phyloP scores from a whole-genome alignment of 2,888 invertebrate genomes.

The Arge pagana region DNA sequence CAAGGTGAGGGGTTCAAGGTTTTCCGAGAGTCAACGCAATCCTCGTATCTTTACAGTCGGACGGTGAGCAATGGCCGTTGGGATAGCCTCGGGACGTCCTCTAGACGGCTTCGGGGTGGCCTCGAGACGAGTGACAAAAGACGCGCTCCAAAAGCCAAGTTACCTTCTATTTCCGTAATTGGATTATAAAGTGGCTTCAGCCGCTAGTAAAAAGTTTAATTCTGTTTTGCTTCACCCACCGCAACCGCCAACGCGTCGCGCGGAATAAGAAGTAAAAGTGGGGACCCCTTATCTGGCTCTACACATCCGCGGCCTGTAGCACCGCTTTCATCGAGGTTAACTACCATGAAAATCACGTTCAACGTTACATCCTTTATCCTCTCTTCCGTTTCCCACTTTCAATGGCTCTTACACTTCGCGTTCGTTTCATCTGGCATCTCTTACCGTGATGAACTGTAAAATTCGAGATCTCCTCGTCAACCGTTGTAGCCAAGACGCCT shows the following conservation, averaged over 20 bases:
- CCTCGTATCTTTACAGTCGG: too few species aligned
- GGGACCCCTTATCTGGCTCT: too few species aligned
- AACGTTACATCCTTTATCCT: not conserved
- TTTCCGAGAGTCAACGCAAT: too few species aligned
- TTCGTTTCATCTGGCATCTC: not conserved
- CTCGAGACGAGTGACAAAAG: constrained; percentile 26
- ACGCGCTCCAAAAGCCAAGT: not conserved
- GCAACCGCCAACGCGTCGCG: not conserved
- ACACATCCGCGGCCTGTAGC: too few species aligned
- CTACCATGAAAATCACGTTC: not conserved
- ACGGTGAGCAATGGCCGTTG: too few species aligned
- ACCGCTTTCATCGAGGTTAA: not conserved
- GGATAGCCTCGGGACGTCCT: constrained; percentile 18
- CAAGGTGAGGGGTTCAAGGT: too few species aligned
- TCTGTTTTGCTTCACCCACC: not conserved
- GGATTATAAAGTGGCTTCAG: constrained; percentile 6
- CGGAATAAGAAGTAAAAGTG: not conserved
- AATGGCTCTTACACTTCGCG: not conserved
- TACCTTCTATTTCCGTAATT: constrained; percentile 7
- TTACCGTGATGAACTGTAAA: not conserved
- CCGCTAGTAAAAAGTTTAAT: constrained; percentile 8
- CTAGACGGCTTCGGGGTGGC: constrained; percentile 24
- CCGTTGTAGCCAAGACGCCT: too few species aligned
- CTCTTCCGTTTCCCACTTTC: not conserved
- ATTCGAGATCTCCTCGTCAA: too few species aligned